Conservation (phyloP, 2,113 vertebrate species). For the Platichthys flesus region DNA sequence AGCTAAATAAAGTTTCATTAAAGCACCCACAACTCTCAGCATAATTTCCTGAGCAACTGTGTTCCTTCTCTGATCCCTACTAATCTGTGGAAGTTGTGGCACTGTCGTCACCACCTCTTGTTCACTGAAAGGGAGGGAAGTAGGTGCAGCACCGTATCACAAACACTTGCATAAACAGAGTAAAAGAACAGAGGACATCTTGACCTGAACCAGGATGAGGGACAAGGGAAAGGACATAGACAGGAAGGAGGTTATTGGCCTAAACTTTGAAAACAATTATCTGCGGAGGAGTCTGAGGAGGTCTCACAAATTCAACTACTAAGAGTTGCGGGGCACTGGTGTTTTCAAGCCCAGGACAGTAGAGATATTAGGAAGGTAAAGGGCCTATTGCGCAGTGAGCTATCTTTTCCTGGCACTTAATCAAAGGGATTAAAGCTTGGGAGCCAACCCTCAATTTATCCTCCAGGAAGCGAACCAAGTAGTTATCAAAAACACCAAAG, state of each 20-base stretch:
- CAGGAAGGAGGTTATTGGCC: slow-evolving; percentile 70
- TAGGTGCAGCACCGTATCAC: slow-evolving; percentile 48
- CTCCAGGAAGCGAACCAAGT: slow-evolving; percentile 98
- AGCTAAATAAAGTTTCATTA: neutral
- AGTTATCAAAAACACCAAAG: slow-evolving; percentile 99
- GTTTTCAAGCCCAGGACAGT: slow-evolving; percentile 89
- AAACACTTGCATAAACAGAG: slow-evolving; percentile 76
- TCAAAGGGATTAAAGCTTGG: slow-evolving; percentile 99
- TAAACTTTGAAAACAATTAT: slow-evolving; percentile 80
- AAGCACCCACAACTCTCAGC: slow-evolving; percentile 32
- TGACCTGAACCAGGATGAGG: slow-evolving; percentile 85
- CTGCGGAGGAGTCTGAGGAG: slow-evolving; percentile 85
- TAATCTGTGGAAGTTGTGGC: slow-evolving; percentile 65
- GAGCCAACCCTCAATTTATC: slow-evolving; percentile 98
- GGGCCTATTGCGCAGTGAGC: slow-evolving; percentile 88
- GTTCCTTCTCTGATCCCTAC: slow-evolving; percentile 47
- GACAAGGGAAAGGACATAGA: slow-evolving; percentile 55
- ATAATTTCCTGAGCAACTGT: slow-evolving; percentile 59
- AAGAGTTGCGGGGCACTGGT: slow-evolving; percentile 80
- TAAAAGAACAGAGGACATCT: slow-evolving; percentile 77
- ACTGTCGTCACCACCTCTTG: slow-evolving; percentile 40
- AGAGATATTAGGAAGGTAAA: slow-evolving; percentile 82
- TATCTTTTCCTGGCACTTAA: slow-evolving; percentile 98
- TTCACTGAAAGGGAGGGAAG: slow-evolving; percentile 51
- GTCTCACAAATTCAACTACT: slow-evolving; percentile 80